Base-by-base conservation (phyloP, 2,113 vertebrate genomes). In the Cyanocitta stelleri region DNA sequence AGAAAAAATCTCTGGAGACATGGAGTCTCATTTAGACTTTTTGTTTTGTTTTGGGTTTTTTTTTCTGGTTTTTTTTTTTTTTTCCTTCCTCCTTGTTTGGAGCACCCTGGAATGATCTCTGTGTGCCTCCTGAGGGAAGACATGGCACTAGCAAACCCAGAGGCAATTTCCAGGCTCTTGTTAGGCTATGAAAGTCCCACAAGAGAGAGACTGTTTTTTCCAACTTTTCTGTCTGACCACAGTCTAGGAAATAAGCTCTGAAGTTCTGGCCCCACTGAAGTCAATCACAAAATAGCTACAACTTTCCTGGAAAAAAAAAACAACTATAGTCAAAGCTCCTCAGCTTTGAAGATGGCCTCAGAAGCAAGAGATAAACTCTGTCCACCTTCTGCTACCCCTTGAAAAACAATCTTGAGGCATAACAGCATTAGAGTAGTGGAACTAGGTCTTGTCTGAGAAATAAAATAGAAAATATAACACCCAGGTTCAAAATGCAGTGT, bases 1-100 rank as follows among this genome's bases (percentile, higher is more conserved):
- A 19, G 87, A 95, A 97, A 97, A 78, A 83, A 91, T 94, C 96
- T 97, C 88, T 41, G 58, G 93, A 97, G 97, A 95, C 5, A 3
- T 29, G 71, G 84, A 87, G 73, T 85, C 18, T 83, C 19, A 85
- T 90, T 94, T 95, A 90, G 71, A 95, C 62, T 88, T 96, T 95
- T 67, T 16, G 7, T 59, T 67, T 76, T 59, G 14, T 44, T 69
- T 39, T 26, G 37, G 21, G 61, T 52, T 95, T 97, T 90, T 88
- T 96, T 63, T 80, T 90, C 22, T 48, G 43, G 58, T 66, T 95
- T 96, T 80, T 84, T 95, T 80, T 91, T 95, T 51, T 49, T 77
- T 93, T 84, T 44, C 5, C 6, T 59, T 44, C 6, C 30, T 87
- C 21, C 22, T 52, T 97, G 44, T 44, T 92, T 89, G 37, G 44